A percentile compares a stretch with the other conserved stretches of the same genome.
phyloP scores from a whole-genome alignment of 2,797 vertebrate genomes.

The Dryobates pubescens region DNA sequence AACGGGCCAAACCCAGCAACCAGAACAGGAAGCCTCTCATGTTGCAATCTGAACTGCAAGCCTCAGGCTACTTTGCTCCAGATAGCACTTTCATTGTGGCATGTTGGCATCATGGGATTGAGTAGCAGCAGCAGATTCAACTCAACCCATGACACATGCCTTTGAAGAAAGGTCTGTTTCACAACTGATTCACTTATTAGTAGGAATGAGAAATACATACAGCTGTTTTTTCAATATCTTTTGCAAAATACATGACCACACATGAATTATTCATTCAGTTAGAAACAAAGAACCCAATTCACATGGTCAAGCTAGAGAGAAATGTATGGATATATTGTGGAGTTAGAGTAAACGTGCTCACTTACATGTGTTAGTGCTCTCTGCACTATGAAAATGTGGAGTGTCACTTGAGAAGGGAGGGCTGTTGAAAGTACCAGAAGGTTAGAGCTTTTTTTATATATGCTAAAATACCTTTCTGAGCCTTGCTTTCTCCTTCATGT shows the following conservation, averaged over 20 bases:
- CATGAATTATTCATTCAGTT: neutral
- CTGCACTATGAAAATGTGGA: neutral
- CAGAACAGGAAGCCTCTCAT: no score
- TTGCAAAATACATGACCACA: neutral
- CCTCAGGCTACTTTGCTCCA: no score
- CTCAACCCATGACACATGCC: no score
- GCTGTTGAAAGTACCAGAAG: neutral
- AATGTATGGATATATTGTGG: neutral
- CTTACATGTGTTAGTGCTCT: neutral
- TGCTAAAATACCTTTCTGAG: neutral
- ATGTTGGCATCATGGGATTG: no score
- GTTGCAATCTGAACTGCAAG: no score
- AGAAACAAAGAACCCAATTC: neutral
- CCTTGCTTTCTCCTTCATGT: fast-evolving
- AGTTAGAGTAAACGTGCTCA: neutral
- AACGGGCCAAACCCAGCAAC: no score
- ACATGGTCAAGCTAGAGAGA: neutral
- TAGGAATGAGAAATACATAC: neutral
- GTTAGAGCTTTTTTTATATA: neutral
- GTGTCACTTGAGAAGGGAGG: neutral
- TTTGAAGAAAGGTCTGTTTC: neutral
- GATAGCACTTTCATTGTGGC: no score
- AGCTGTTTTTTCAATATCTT: neutral
- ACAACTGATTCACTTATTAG: neutral
- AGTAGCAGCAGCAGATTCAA: no score